Evolutionary conservation across 2,797 vertebrate genomes (phyloP).

Genomic region (Apogon hyalosoma): DNA sequence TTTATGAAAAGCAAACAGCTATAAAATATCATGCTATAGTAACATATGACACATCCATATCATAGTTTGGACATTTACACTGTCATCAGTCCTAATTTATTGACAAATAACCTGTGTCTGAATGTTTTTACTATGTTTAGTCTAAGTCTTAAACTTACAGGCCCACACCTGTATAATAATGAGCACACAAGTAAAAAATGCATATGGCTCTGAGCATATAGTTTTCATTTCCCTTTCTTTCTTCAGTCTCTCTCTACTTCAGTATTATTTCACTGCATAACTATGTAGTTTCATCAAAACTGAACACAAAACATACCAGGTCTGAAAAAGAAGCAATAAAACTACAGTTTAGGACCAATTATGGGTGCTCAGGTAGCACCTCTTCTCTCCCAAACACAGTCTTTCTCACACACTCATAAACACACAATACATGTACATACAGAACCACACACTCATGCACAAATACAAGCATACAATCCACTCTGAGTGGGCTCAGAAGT

Average conservation of each 20-base stretch:
- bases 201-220: constrained; percentile 50
- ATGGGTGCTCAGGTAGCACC: constrained; percentile 78
- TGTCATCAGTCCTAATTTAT: not conserved
- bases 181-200: constrained; percentile 49
- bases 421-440: constrained; percentile 16
- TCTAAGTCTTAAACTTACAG: constrained; percentile 23
- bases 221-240: constrained; percentile 49
- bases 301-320: constrained; percentile 65
- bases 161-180: constrained; percentile 47
- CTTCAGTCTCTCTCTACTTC: constrained; percentile 35
- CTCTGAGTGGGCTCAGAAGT: constrained; percentile 34
- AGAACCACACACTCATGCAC: constrained; percentile 20
- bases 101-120: not conserved
- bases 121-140: constrained; percentile 23
- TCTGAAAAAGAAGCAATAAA: constrained; percentile 73
- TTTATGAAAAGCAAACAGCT: constrained; percentile 11
- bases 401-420: constrained; percentile 31
- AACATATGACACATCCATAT: not conserved
- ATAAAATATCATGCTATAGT: not conserved
- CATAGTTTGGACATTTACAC: not conserved
- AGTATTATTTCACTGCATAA: constrained; percentile 81
- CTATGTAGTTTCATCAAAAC: constrained; percentile 82
- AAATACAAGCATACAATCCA: constrained; percentile 56
- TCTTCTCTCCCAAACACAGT: constrained; percentile 15
- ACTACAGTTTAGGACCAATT: constrained; percentile 80